Conservation (phyloP, 2,113 vertebrate genomes). For the Microtus richardsoni region DNA sequence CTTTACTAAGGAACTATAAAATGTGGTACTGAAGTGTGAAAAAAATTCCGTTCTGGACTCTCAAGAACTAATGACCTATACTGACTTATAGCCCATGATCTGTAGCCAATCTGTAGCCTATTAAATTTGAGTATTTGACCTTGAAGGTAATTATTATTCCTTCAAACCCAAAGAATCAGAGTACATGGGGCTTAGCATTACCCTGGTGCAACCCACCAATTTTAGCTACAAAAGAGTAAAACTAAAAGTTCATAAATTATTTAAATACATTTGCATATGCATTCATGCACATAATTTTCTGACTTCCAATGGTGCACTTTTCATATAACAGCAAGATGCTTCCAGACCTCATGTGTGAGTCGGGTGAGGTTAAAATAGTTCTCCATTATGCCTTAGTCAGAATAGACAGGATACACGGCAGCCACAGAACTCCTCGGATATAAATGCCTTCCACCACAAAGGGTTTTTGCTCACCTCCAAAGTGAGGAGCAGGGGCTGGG, state of each 20-base stretch:
- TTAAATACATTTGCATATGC: background rate
- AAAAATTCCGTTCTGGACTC: background rate
- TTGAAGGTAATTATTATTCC: background rate
- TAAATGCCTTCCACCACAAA: background rate
- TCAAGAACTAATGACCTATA: slow-evolving; percentile 16
- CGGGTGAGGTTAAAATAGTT: background rate
- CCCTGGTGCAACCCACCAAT: background rate
- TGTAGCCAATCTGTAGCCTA: background rate
- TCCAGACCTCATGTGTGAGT: background rate
- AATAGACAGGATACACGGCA: background rate
- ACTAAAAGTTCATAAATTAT: background rate
- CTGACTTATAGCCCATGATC: background rate
- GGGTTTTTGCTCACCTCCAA: background rate
- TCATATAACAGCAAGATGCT: background rate
- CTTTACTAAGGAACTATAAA: background rate
- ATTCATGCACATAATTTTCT: background rate
- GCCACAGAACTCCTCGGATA: background rate
- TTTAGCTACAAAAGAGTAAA: background rate
- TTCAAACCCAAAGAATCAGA: background rate
- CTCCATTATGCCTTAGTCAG: background rate
- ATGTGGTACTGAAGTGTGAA: background rate
- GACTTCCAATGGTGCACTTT: background rate
- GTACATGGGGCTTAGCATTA: background rate
- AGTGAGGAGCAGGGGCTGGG: background rate
- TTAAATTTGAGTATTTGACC: slow-evolving; percentile 34